A percentile compares a stretch with the other conserved stretches of the same genome.
These are phyloP conservation scores for Patella pellucida DNA, from an alignment of 2,888 invertebrate genomes.

Conservation along the genomic window DNA sequence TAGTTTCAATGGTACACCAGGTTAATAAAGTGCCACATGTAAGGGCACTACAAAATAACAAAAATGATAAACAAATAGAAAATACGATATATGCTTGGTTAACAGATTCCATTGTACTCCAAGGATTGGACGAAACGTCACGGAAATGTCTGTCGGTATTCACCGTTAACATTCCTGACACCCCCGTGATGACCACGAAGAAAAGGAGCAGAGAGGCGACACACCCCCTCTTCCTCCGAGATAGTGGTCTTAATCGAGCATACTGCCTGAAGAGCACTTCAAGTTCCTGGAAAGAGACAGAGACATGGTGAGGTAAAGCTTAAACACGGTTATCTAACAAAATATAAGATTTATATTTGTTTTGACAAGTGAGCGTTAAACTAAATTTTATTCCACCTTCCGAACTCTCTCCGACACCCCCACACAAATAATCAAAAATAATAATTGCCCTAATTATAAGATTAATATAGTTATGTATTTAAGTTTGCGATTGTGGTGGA, in stretches of 20 bases:
- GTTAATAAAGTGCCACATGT: slow-evolving; percentile 42
- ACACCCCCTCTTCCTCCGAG: slow-evolving; percentile 39
- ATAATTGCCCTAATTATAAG: no score
- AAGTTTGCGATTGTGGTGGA: no score
- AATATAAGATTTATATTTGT: no score
- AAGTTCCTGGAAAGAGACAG: slow-evolving; percentile 35
- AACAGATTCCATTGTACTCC: slow-evolving; percentile 31
- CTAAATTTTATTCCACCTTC: no score
- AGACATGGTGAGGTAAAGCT: no score
- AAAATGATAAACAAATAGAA: slow-evolving; percentile 46
- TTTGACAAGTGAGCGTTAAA: no score
- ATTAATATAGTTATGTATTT: no score
- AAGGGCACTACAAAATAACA: slow-evolving; percentile 47
- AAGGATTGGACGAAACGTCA: slow-evolving; percentile 36
- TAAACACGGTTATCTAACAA: no score
- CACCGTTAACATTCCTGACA: slow-evolving; percentile 43
- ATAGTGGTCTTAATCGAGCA: slow-evolving; percentile 38
- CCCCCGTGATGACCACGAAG: slow-evolving; percentile 39
- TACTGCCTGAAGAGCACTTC: slow-evolving; percentile 40
- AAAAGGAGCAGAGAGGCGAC: slow-evolving; percentile 41
- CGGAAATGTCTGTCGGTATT: slow-evolving; percentile 44
- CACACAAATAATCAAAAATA: no score
- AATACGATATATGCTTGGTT: slow-evolving; percentile 43
- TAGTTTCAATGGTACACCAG: slow-evolving; percentile 45
- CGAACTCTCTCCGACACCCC: no score